Evolutionary conservation across 2,113 vertebrate species (phyloP), one percentile per base, ranked within the genome.

Genomic region (Uropsilus gracilis): DNA sequence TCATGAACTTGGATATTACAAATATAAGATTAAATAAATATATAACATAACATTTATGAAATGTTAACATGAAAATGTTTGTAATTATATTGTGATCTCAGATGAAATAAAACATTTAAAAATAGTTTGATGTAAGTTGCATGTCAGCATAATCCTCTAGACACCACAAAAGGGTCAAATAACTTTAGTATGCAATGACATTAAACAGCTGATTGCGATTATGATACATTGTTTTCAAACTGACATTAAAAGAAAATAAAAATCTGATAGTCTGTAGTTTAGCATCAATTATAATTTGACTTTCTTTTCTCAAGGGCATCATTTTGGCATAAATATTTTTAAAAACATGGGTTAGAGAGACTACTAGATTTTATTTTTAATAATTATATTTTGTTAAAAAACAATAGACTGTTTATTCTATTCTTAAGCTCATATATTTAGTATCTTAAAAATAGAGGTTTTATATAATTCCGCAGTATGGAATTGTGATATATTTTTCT

Each of bases 371-470:
- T 64, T 69, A 34, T 61, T 92, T 81, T 48, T 57, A 64, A 34
- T 72, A 91, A 73, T 80, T 30, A 59, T 59, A 68, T 66, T 92
- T 85, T 42, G 28, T 86, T 78, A 46, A 66, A 85, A 78, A 34
- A 42, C 64, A 66, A 72, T 50, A 42, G 5, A 69, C 32, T 76
- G 22, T 37, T 59, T 46, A 1, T 37, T 84, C 28, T 57, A 6
- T 16, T 85, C 42, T 71, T 84, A 55, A 77, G 39, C 39, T 44
- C 34, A n/a, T n/a, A 42, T 34, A 39, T 57, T 50, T 66, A 37
- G 32, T 26, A 10, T 46, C 24, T 6, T 37, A 13, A 59, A 75
- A 28, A 37, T 73, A 28, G 20, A 26, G 10, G 4, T 69, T 90
- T 69, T 34, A n/a, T 39, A 1, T 75, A 28, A 37, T 8, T 44